Evolutionary conservation across 2,113 vertebrate genomes (phyloP).

Genomic region (Tupaia chinensis): DNA sequence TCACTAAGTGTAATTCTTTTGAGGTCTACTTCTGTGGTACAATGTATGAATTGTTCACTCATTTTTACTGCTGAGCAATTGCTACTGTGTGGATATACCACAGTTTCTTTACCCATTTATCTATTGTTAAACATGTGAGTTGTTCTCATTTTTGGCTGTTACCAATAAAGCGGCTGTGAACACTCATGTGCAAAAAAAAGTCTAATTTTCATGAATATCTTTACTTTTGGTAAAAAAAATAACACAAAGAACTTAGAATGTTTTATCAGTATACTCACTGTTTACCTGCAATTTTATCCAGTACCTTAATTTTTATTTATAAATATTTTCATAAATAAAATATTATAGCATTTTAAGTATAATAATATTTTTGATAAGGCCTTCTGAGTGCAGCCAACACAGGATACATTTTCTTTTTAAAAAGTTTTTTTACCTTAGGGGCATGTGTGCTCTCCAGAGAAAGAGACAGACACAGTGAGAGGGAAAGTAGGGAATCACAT

Average conservation of each 20-base stretch:
- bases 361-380: no score
- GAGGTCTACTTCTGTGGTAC: no score
- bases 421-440: no score
- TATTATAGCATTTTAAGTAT: background rate
- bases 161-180: background rate
- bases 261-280: background rate
- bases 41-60: accelerated
- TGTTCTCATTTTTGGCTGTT: background rate
- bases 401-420: no score
- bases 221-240: background rate
- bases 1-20: no score
- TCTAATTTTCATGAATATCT: background rate
- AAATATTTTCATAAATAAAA: background rate
- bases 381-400: no score
- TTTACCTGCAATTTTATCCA: background rate
- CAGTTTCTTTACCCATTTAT: background rate
- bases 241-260: background rate
- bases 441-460: no score
- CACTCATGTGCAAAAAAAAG: background rate
- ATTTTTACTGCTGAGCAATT: background rate
- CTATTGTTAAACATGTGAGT: no score
- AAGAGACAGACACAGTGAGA: no score
- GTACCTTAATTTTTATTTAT: background rate
- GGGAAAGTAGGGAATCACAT: no score
- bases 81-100: background rate